These are phyloP conservation scores for Synanthedon andrenaeformis DNA, from an alignment of 2,888 invertebrate genomes.

Conservation along the genomic window DNA sequence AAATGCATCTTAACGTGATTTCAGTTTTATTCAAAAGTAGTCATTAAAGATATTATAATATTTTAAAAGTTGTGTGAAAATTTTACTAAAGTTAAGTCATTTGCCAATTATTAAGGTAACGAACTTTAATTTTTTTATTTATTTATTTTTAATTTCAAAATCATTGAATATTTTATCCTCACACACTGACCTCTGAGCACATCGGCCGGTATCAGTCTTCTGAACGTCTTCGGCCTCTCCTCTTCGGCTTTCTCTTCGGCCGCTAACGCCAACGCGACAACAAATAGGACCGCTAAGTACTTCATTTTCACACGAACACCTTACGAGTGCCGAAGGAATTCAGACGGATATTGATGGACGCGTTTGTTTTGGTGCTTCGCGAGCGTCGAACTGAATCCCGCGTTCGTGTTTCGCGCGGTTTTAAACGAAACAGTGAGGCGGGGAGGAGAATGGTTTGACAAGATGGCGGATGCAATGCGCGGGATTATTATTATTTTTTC, in stretches of 20 bases:
- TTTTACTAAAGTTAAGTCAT: no score
- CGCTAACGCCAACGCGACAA: slow-evolving; percentile 66
- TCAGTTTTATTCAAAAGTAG: no score
- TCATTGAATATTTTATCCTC: background rate
- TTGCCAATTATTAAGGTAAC: no score
- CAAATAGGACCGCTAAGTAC: slow-evolving; percentile 60
- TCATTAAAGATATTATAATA: no score
- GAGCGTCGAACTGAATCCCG: slow-evolving; percentile 52
- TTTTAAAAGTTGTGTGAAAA: no score
- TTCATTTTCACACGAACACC: slow-evolving; percentile 62
- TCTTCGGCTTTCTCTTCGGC: slow-evolving; percentile 69
- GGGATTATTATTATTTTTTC: slow-evolving; percentile 11
- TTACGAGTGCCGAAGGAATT: slow-evolving; percentile 30
- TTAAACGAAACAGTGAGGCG: slow-evolving; percentile 36
- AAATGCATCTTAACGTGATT: no score
- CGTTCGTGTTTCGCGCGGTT: slow-evolving; percentile 38
- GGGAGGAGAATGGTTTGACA: slow-evolving; percentile 43
- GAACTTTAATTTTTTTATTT: no score
- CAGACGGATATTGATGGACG: slow-evolving; percentile 26
- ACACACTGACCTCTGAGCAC: slow-evolving; percentile 83
- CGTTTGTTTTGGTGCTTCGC: slow-evolving; percentile 33
- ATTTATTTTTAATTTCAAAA: no score
- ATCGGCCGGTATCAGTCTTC: slow-evolving; percentile 88
- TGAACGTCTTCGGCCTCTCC: slow-evolving; percentile 78
- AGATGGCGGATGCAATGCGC: slow-evolving; percentile 14